Conservation (phyloP, 2,113 vertebrate species). For the Ictalurus punctatus region DNA sequence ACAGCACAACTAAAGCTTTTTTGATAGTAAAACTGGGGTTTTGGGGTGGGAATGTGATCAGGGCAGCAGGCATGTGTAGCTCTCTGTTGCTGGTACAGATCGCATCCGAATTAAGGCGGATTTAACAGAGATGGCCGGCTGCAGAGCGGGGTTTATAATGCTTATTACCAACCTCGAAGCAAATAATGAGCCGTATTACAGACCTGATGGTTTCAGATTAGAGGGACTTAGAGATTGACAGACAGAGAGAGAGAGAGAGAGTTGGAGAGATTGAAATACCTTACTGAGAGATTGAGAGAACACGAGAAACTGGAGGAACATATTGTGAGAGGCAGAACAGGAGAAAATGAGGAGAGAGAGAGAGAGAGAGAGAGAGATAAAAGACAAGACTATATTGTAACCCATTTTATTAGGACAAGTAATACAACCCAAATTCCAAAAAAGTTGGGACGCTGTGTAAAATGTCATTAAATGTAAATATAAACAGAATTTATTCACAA, state of each 20-base stretch:
- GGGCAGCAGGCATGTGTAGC: background rate
- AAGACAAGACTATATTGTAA: background rate
- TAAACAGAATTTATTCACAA: no score
- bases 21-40: no score
- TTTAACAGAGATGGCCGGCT: constrained; percentile 58
- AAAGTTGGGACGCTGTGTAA: no score
- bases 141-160: constrained; percentile 62
- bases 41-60: no score
- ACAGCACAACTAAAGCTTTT: no score
- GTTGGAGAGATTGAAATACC: background rate
- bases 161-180: constrained; percentile 65
- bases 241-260: constrained; percentile 39
- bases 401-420: background rate
- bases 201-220: constrained; percentile 74
- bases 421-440: no score
- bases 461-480: no score
- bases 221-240: constrained; percentile 61
- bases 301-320: background rate
- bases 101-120: constrained; percentile 63
- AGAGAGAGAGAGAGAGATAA: background rate
- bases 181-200: constrained; percentile 74
- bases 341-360: background rate
- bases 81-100: constrained; percentile 4
- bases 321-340: background rate
- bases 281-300: background rate